These are phyloP conservation scores for Andrena dorsata DNA, from an alignment of 2,888 invertebrate genomes.

Conservation along the genomic window DNA sequence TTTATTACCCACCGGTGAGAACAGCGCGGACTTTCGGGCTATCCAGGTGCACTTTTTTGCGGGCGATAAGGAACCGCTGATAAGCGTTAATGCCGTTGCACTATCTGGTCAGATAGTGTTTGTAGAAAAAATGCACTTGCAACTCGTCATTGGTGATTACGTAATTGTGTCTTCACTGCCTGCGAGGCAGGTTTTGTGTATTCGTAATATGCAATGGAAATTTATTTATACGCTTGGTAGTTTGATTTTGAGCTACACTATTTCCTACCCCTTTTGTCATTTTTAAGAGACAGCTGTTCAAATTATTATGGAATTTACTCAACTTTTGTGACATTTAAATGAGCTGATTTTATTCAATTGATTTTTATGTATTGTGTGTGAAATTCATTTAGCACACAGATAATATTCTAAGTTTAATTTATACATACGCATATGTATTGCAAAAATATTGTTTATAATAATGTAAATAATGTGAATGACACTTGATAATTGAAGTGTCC, in stretches of 20 bases:
- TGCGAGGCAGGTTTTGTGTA: background rate
- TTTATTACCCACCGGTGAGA: background rate
- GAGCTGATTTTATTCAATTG: too few species aligned
- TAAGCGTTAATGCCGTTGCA: conserved; percentile 24
- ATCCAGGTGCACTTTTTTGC: background rate
- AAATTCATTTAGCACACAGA: too few species aligned
- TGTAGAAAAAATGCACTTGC: background rate
- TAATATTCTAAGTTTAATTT: too few species aligned
- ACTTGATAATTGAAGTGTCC: too few species aligned
- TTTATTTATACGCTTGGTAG: background rate
- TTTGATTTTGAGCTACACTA: background rate
- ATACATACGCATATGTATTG: too few species aligned
- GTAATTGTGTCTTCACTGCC: conserved; percentile 3
- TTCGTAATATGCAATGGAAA: background rate
- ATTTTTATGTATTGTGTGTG: too few species aligned
- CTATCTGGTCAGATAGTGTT: conserved; percentile 32
- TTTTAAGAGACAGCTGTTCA: too few species aligned
- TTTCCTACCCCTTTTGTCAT: too few species aligned
- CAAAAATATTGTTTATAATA: too few species aligned
- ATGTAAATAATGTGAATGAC: too few species aligned
- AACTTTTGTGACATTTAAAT: background rate
- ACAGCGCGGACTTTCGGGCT: conserved; percentile 28
- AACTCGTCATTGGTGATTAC: conserved; percentile 3
- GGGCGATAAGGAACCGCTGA: conserved; percentile 19
- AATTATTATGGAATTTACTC: background rate